Percentiles rank a stretch among this genome's conserved stretches.
These are phyloP conservation scores for Harpegnathos saltator DNA, from an alignment of 1,140 invertebrate species.

Conservation along the genomic window DNA sequence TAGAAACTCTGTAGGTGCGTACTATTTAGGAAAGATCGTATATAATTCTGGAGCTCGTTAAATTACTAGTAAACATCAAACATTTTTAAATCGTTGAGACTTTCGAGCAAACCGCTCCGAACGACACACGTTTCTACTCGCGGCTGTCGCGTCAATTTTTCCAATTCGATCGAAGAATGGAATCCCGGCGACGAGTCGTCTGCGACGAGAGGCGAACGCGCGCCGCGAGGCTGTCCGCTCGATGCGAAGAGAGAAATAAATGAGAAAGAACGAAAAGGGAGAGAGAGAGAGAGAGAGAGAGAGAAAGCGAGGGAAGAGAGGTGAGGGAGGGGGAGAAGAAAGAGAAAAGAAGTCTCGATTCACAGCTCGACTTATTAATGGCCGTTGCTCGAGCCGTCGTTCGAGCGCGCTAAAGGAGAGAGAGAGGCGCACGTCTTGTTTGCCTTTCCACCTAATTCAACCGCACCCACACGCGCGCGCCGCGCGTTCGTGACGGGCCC, in stretches of 20 bases:
- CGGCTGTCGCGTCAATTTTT: background rate
- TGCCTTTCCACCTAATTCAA: slow-evolving; percentile 73
- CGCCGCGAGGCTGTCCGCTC: too few species aligned
- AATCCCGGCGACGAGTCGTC: slow-evolving; percentile 13
- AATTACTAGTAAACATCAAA: too few species aligned
- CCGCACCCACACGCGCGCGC: slow-evolving; percentile 17
- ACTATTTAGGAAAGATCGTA: too few species aligned
- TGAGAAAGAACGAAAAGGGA: too few species aligned
- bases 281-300: too few species aligned
- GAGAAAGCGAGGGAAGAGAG: too few species aligned
- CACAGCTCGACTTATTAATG: slow-evolving; percentile 71
- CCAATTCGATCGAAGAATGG: slow-evolving; percentile 25
- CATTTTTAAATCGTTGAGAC: too few species aligned
- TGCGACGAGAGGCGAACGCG: slow-evolving; percentile 15
- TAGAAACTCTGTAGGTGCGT: too few species aligned
- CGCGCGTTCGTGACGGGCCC: background rate
- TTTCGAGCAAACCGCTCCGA: too few species aligned
- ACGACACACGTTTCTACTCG: background rate
- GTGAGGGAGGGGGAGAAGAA: too few species aligned
- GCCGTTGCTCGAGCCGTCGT: slow-evolving; percentile 57
- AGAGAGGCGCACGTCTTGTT: slow-evolving; percentile 64
- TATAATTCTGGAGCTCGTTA: too few species aligned
- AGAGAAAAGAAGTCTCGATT: slow-evolving; percentile 51
- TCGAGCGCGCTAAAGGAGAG: slow-evolving; percentile 52
- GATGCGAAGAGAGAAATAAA: background rate